Base-by-base conservation (phyloP, 1,140 invertebrate species). In the Hermetia illucens region DNA sequence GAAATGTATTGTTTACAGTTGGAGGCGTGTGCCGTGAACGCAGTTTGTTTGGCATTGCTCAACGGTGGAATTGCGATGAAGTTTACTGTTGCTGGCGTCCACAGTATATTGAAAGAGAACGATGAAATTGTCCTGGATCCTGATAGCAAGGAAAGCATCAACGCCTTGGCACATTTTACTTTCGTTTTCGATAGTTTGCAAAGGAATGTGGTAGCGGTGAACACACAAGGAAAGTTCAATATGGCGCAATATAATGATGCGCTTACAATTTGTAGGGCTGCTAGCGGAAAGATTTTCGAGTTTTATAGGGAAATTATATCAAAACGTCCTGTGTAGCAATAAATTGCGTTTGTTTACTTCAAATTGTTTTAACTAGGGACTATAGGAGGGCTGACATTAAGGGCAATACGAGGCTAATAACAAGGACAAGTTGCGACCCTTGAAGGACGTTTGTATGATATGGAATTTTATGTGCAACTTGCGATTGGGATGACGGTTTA, bases 41-140 rank as follows among this genome's bases (percentile, higher is more conserved):
- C 81, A 30, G 66, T 72, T 0, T 89, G 81, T 56, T 58, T 91
- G 18, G 82, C 85, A 0, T 59, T 91, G 22, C 66, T 91, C 5
- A 79, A 87, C 61, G 75, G 83, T 2, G 78, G 84, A 18, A 56
- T 91, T 12, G 68, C 78, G 10, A 79, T 93, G 75, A 78, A 79
- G 43, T 82, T 71, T 53, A 70, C 79, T 21, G 72, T 90, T 45
- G 84, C 80, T n/a, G 81, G 80, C 1, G 69, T 84, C 1, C 68
- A 70, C 31, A 84, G 82, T 58, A 75, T 74, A 38, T 66, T 91
- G 10, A 68, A 76, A 40, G 58, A 69, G 10, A 44, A 72, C 2
- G 75, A 71, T 3, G 62, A 76, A 33, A 58, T 86, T 13, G 54
- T 78, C 34, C 40, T 88, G 3, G 78, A 85, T 64, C 81, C 83